Evolutionary conservation across 2,113 vertebrate species (phyloP).

Genomic region (Shinisaurus crocodilurus): DNA sequence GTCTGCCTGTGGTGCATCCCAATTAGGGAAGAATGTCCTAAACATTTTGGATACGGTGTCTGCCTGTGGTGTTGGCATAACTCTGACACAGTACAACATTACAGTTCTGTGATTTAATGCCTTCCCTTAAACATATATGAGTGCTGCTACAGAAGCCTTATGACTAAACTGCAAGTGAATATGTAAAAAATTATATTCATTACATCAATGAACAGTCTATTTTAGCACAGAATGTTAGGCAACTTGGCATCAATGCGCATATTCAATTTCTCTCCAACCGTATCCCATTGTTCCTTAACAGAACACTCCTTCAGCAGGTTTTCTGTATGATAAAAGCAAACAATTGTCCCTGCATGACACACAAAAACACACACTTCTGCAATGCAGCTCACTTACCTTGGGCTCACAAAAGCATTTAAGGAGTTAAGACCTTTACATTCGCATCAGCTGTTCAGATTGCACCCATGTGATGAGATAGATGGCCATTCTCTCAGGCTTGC

Average conservation of each 20-base stretch:
- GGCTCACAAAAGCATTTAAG: background rate
- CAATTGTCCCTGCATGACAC: background rate
- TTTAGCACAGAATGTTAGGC: background rate
- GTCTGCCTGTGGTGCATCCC: background rate
- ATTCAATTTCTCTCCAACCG: background rate
- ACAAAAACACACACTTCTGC: constrained; percentile 20
- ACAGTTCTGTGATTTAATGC: too few species aligned
- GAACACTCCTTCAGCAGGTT: background rate
- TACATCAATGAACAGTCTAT: background rate
- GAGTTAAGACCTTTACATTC: background rate
- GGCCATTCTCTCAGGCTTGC: background rate
- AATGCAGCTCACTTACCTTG: background rate
- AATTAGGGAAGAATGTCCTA: too few species aligned
- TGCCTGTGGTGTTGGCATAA: background rate
- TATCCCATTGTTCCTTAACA: background rate
- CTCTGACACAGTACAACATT: background rate
- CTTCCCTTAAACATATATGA: background rate
- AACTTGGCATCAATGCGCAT: background rate
- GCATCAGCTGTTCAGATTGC: background rate
- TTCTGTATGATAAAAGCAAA: background rate
- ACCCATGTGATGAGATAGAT: background rate
- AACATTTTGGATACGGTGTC: background rate
- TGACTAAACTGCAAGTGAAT: background rate
- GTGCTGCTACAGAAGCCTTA: background rate
- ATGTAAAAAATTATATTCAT: background rate